Percentiles rank a stretch among this genome's conserved stretches.
phyloP scores from a whole-genome alignment of 2,113 vertebrate genomes.

The Rhinopomastus cyanomelas region DNA sequence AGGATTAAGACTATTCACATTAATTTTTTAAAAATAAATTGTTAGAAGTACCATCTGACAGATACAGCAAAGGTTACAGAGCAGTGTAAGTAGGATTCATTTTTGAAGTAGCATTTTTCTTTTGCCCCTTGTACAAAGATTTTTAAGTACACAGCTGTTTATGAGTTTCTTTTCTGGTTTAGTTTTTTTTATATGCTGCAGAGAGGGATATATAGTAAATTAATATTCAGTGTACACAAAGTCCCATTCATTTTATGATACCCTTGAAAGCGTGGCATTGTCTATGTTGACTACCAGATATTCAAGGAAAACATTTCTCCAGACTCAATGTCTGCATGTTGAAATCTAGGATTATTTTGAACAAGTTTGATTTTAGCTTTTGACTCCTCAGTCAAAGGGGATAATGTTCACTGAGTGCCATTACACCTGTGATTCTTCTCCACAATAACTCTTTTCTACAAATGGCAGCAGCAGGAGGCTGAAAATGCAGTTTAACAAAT shows the following conservation, averaged over 20 bases:
- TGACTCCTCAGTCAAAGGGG: neutral
- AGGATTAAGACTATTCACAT: neutral
- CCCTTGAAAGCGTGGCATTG: neutral
- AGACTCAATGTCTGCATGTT: neutral
- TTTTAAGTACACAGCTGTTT: neutral
- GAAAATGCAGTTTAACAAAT: slow-evolving; percentile 2
- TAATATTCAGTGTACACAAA: neutral
- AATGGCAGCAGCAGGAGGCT: slow-evolving; percentile 32
- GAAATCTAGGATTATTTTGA: neutral
- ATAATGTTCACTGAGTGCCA: neutral
- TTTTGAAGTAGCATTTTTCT: neutral
- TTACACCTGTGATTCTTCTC: slow-evolving; percentile 29
- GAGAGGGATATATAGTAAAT: neutral
- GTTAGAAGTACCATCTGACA: neutral
- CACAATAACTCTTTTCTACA: neutral
- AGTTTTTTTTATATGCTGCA: neutral
- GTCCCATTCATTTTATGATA: neutral
- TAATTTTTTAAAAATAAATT: neutral
- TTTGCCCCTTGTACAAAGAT: neutral
- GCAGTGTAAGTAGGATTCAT: neutral
- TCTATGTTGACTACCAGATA: neutral
- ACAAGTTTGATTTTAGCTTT: neutral
- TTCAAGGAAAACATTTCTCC: neutral
- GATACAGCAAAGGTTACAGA: neutral
- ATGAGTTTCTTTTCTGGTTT: neutral